Evolutionary conservation across 2,797 vertebrate species (phyloP), one percentile per base, ranked within the genome.

Genomic region (Poecilia velifera): DNA sequence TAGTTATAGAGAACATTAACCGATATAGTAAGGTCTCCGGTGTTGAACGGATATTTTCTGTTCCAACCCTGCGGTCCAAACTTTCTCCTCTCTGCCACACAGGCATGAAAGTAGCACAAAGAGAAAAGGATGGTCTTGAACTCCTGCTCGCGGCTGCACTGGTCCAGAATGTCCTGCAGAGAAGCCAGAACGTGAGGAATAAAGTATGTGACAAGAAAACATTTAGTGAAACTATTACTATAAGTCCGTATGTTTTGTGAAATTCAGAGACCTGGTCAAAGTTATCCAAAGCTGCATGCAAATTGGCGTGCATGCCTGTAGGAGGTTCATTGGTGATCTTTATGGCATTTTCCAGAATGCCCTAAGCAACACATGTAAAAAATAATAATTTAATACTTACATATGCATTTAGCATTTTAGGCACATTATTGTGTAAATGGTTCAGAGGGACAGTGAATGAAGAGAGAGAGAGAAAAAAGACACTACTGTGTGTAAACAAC

Each of bases 81-180:
- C 92, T 96, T 95, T 76, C 95, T 91, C 76, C 95, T 93, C 85
- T 97, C 95, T 0, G 96, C 95, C 80, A 94, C 94, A 79, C 95
- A 96, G 16, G 95, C 96, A 0, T 96, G 95, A 82, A 97, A 96
- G 87, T 96, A 97, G 83, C 96, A 96, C 76, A 97, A 89, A 5
- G 95, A 96, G 92, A 97, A 96, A 55, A 96, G 90, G 89, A 96
- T 96, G 78, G 91, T 96, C 93, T 97, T 97, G 84, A 97, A 97
- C 93, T 97, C 96, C 90, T 97, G 96, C 90, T 97, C 96, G 1
- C 95, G 94, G 39, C 95, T 95, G 87, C 96, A 97, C 92, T 95
- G 95, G 84, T 97, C 96, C 91, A 97, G 91, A 78, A 96, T 97
- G 86, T 95, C 96, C 97, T 93, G 49, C 1, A 79, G 22, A 81